Evolutionary conservation across 1,140 invertebrate genomes (phyloP), one percentile per base, ranked within the genome.

Genomic region (Drosophila lini): DNA sequence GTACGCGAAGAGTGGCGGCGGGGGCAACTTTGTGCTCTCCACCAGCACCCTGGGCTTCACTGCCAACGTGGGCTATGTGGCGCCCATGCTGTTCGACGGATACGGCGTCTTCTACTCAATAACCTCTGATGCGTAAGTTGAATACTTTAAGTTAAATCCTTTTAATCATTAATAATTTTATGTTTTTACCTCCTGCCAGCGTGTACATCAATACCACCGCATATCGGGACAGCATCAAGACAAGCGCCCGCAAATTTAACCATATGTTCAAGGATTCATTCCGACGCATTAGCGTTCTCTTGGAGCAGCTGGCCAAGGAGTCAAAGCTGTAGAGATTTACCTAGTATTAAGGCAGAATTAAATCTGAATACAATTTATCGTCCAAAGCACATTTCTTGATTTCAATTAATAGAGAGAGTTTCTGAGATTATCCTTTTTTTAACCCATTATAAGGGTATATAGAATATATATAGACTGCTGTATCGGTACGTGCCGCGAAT

Each of bases 21-120:
- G 93, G 38, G 95, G 95, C 28, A 95, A 95, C 81, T 95, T 93
- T 79, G 84, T 94, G 0, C 82, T 95, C 31, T 95, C 94, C 3
- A 94, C 95, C 15, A 95, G 94, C 85, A 94, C 94, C 47, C 84
- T 94, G 28, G 95, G 95, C 10, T 95, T 94, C 79, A 94, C 94
- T 0, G 88, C 93, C 8, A 92, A 94, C 44, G 92, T 93, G 58
- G 95, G 95, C 4, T 94, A 93, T 59, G 94, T 95, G n/a, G 92
- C 93, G 19, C 94, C 95, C 13, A 95, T 95, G 94, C 90, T 93
- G 15, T 80, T 93, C 38, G 92, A 95, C 91, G 95, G 95, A 3
- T 95, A 95, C 91, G 95, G 95, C 0, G 77, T 92, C 34, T 95
- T 95, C 86, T 95, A 95, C 81, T 77, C 85, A 3, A 92, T 92